Evolutionary conservation across 2,113 vertebrate species (phyloP).

Genomic region (Pholis gunnellus): DNA sequence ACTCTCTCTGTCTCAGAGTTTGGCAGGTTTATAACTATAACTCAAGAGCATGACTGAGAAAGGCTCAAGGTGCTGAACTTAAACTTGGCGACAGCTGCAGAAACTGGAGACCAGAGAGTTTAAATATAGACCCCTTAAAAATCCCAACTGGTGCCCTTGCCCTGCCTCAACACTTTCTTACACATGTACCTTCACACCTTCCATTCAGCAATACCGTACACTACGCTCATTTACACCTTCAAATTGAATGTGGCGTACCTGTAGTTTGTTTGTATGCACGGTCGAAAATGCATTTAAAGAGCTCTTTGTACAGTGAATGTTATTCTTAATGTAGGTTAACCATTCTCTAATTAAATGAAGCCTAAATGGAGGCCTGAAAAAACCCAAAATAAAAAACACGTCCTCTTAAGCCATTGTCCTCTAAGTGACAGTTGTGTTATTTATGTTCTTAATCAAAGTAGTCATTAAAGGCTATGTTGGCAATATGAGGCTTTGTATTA

Average conservation of each 20-base stretch:
- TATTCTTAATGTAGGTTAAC: neutral
- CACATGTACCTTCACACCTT: constrained; percentile 72
- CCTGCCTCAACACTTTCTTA: constrained; percentile 75
- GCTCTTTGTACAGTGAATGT: neutral
- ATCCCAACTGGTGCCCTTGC: constrained; percentile 72
- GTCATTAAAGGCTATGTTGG: neutral
- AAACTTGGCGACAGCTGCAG: constrained; percentile 88
- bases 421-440: neutral
- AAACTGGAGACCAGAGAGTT: constrained; percentile 82
- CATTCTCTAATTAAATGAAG: neutral
- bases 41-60: constrained; percentile 71
- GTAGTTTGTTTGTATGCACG: constrained; percentile 18
- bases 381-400: neutral
- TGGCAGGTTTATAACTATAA: constrained; percentile 74
- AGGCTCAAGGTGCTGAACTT: constrained; percentile 83
- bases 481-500: neutral
- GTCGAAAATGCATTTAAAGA: neutral
- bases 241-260: constrained; percentile 13
- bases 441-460: neutral
- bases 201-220: constrained; percentile 51
- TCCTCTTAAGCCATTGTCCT: neutral
- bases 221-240: constrained; percentile 65
- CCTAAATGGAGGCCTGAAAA: constrained; percentile 1
- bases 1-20: constrained; percentile 41
- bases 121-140: constrained; percentile 74